Conservation (phyloP, 2,797 vertebrate genomes). For the Kryptolebias ocellatus region DNA sequence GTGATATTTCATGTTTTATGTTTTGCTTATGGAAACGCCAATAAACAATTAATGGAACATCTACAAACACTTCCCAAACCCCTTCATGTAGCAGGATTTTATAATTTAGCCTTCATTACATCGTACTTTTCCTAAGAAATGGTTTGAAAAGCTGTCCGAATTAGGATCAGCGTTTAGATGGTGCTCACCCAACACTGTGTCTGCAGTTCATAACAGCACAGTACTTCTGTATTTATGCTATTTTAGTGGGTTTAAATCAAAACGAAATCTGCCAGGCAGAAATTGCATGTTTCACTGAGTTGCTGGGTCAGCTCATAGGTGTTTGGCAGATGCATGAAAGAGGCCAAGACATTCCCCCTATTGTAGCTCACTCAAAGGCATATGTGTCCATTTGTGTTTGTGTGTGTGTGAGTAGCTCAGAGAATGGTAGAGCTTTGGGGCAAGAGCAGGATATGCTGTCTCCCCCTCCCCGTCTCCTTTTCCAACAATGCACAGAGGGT, state of each 20-base stretch:
- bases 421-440: constrained; percentile 36
- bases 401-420: constrained; percentile 49
- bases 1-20: too few species aligned
- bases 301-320: constrained; percentile 60
- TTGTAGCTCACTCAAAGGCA: constrained; percentile 61
- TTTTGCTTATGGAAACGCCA: too few species aligned
- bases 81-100: background rate
- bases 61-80: background rate
- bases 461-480: background rate
- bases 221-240: background rate
- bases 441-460: constrained; percentile 51
- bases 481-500: constrained; percentile 42
- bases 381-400: constrained; percentile 24
- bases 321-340: constrained; percentile 49
- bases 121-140: too few species aligned
- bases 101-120: too few species aligned
- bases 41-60: background rate
- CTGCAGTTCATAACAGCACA: too few species aligned
- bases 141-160: too few species aligned
- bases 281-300: constrained; percentile 28
- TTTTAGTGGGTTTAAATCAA: constrained; percentile 7
- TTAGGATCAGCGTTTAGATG: too few species aligned
- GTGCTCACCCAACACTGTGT: too few species aligned
- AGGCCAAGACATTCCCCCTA: constrained; percentile 62
- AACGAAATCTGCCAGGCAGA: constrained; percentile 25